Evolutionary conservation across 2,797 vertebrate species (phyloP).

Genomic region (Trichosurus vulpecula): DNA sequence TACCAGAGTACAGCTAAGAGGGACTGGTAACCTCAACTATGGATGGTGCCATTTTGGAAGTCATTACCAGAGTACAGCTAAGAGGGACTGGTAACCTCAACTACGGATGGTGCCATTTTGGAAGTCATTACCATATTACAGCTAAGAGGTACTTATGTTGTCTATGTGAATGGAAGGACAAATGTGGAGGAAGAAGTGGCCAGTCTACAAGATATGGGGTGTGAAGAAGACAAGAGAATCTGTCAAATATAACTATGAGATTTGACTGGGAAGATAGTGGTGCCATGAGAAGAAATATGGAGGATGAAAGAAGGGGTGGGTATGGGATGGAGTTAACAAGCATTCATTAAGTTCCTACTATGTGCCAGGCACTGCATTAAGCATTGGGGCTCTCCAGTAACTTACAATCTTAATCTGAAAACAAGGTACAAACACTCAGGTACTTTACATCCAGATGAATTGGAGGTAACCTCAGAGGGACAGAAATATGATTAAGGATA

Average conservation of each 20-base stretch:
- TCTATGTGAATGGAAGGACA: not conserved
- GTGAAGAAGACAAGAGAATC: not conserved
- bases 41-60: not conserved
- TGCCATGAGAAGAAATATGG: not conserved
- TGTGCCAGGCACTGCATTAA: not conserved
- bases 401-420: not conserved
- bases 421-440: not conserved
- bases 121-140: no score
- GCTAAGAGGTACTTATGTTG: not conserved
- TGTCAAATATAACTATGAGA: not conserved
- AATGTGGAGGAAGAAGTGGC: not conserved
- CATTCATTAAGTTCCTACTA: not conserved
- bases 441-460: not conserved
- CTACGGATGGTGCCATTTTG: no score
- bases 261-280: not conserved
- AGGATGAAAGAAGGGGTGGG: not conserved
- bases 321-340: not conserved
- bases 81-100: not conserved
- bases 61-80: not conserved
- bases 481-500: not conserved
- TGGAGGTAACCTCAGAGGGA: not conserved
- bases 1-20: not conserved
- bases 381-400: not conserved
- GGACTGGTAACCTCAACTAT: no score
- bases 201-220: not conserved